Evolutionary conservation across 2,113 vertebrate genomes (phyloP), one percentile per base, ranked within the genome.

Genomic region (Pollimyrus isidori): DNA sequence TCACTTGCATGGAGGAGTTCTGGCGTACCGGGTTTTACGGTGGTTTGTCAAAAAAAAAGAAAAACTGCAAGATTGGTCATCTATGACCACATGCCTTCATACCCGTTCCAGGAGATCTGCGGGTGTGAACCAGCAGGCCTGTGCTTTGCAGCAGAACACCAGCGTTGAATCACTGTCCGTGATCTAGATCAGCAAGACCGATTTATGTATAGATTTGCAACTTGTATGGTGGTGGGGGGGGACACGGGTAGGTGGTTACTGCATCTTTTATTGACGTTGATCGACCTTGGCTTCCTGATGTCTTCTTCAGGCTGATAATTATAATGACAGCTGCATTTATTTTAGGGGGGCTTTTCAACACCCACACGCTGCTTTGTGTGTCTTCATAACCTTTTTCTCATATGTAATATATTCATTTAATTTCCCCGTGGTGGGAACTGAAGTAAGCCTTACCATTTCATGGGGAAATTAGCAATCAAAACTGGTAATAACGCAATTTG

Each of bases 371-470:
- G 85, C 49, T 52, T 53, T 52, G 26, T 86, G 85, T 52, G 49
- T 26, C 85, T 86, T 86, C 85, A 49, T 86, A 86, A 86, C 85
- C 21, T 86, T 86, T 56, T 86, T n/a, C 85, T 52, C 49, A 49
- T 53, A 52, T 52, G 49, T 86, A 86, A 86, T 52, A 86, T 52
- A 86, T 86, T 86, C 85, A 86, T 86, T 86, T 86, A 86, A 52
- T 35, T 86, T 86, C 82, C 82, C 82, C 48, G n/a, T 13, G 21
- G 84, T 86, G 49, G 84, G 21, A 26, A 30, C 84, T 52, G 48
- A 49, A 50, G 49, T 52, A 15, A 4, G 4, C 76, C 84, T 86
- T 49, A 52, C 49, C n/a, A n/a, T 86, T 86, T 53, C 49, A 53
- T 3, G 84, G 84, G 23, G 13, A 86, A 86, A 86, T 86, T 50